phyloP scores from a whole-genome alignment of 2,113 vertebrate genomes.

The Xiphophorus hellerii region DNA sequence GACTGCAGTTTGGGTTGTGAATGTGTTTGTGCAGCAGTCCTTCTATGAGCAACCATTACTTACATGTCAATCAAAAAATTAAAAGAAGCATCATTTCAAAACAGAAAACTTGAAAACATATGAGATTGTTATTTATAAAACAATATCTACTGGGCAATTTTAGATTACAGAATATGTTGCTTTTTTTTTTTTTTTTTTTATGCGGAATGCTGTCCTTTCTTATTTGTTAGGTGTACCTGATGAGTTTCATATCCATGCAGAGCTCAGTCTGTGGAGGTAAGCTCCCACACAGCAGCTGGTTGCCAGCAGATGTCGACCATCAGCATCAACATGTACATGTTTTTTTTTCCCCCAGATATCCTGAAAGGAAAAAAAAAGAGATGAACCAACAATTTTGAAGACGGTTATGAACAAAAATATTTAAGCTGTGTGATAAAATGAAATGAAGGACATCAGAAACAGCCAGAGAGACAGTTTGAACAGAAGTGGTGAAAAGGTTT shows the following conservation, averaged over 20 bases:
- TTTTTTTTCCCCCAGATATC: too few species aligned
- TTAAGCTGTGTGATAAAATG: too few species aligned
- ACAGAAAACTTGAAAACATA: slow-evolving; percentile 12
- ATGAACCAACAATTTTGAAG: too few species aligned
- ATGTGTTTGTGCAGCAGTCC: slow-evolving; percentile 25
- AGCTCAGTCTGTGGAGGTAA: not conserved
- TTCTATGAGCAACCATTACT: slow-evolving; percentile 19
- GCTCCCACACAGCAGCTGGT: not conserved
- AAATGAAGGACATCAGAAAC: too few species aligned
- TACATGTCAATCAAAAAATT: slow-evolving; percentile 24
- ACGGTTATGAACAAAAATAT: too few species aligned
- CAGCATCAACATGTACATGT: too few species aligned
- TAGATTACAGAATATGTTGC: not conserved
- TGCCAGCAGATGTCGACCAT: not conserved
- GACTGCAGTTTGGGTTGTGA: slow-evolving; percentile 41
- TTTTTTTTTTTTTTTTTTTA: too few species aligned
- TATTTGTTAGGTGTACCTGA: not conserved
- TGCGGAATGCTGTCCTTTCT: not conserved
- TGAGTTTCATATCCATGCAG: not conserved
- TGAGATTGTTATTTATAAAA: not conserved
- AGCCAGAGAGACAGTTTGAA: too few species aligned
- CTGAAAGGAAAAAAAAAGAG: too few species aligned
- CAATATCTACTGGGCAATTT: not conserved
- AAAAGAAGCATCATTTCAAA: slow-evolving; percentile 22
- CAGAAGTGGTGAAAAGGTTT: too few species aligned